phyloP scores from a whole-genome alignment of 2,113 vertebrate species.

The Stegastes partitus region DNA sequence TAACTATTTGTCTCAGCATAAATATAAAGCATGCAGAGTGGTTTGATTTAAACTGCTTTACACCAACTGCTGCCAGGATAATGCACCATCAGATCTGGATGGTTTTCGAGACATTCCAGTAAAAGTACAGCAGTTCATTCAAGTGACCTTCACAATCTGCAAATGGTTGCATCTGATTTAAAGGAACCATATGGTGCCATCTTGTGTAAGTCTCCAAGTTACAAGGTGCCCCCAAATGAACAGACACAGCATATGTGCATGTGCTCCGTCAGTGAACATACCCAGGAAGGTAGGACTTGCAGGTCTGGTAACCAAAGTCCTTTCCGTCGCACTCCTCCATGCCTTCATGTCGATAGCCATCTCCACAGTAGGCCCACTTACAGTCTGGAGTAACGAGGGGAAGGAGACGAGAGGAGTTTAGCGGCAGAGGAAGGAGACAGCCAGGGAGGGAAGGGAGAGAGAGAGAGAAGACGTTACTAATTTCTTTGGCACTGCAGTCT shows the following conservation, averaged over 20 bases:
- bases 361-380: constrained; percentile 94
- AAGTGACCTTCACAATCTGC: not conserved
- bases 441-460: constrained; percentile 6
- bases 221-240: not conserved
- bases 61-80: not conserved
- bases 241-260: not conserved
- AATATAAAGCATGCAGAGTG: too few species aligned
- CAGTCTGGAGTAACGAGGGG: constrained; percentile 85
- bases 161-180: constrained; percentile 15
- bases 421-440: constrained; percentile 1
- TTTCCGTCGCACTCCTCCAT: constrained; percentile 96
- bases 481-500: constrained; percentile 66
- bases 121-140: constrained; percentile 14
- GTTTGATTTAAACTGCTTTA: too few species aligned
- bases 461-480: constrained; percentile 58
- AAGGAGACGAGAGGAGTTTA: not conserved
- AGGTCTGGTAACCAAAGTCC: constrained; percentile 96
- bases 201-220: not conserved
- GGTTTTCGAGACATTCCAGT: not conserved
- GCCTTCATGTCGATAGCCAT: constrained; percentile 91
- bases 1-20: too few species aligned
- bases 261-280: constrained; percentile 74
- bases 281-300: constrained; percentile 96
- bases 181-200: not conserved
- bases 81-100: constrained; percentile 9